Evolutionary conservation across 37 sponge, comb jelly and placozoan genomes (phyloP), one percentile per base, ranked within the genome.

Genomic region (Cladorhizidae sp.): DNA sequence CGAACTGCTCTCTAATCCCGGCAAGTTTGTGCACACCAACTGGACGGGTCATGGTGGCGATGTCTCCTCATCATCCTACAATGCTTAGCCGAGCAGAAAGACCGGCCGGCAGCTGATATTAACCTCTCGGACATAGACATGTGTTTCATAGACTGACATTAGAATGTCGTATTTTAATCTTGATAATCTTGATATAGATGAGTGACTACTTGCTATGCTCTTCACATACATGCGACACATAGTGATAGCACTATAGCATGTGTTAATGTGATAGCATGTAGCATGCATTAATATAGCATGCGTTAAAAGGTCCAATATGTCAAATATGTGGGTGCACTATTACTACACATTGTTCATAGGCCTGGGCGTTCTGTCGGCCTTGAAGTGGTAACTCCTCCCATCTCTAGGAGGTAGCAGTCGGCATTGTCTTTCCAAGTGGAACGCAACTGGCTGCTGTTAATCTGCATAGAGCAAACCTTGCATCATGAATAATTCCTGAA

Each of bases 11-110:
- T 64, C 80, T 49, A 75, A 88, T 14, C 95, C 95, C 40, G 95
- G 91, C 40, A 85, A 77, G n/a, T 95, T 93, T 80, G 76, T 93
- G 41, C 98, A 98, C 85, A 98, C 98, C 82, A 93, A 98, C 77
- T 98, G 98, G 98, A 93, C 94, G 22, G 94, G 94, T 37, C 79
- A 89, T 55, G 94, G 94, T 23, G 94, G 94, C 22, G 81, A 86
- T 54, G 92, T 94, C 45, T 94, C 95, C 0, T 75, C 89, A 26
- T 85, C 86, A 1, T 82, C 93, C 39, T 93, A 93, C 80, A 79
- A 80, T 57, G 93, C 93, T 36, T 93, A 45, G 49, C 8, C 49
- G 9, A 9, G 14, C 62, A 3, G 12, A 29, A 7, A 61, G 12
- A 61, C 7, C 12, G 62, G 29, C 25, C 62, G 29, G 6, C 29